Conservation (phyloP, 2,797 vertebrate species). For the Naso thynnoides region DNA sequence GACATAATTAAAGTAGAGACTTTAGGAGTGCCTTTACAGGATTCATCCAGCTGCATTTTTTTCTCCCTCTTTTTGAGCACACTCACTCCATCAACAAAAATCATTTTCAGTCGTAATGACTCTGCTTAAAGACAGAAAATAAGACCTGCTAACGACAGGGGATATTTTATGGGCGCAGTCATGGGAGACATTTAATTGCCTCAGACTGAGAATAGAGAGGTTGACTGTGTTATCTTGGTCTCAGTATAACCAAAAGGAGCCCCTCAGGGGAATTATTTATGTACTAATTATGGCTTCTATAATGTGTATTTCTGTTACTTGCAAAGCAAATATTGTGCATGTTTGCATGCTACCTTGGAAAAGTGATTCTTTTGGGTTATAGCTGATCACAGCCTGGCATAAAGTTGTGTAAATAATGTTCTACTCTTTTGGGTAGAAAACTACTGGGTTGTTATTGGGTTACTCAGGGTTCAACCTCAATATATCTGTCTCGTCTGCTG, state of each 20-base stretch:
- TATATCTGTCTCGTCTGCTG: neutral
- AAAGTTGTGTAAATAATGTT: constrained; percentile 8
- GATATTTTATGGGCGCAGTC: constrained; percentile 55
- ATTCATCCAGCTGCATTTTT: constrained; percentile 39
- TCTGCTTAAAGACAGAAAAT: constrained; percentile 53
- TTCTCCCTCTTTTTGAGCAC: constrained; percentile 9
- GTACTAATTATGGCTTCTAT: constrained; percentile 52
- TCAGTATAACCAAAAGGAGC: constrained; percentile 53
- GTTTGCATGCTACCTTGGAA: constrained; percentile 32
- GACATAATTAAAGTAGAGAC: constrained; percentile 77
- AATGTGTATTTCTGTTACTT: constrained; percentile 45
- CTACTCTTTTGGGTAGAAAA: constrained; percentile 1
- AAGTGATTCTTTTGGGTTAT: neutral
- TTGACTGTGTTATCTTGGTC: constrained; percentile 50
- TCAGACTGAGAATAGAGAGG: constrained; percentile 49
- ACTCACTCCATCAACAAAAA: constrained; percentile 56
- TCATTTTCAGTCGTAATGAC: constrained; percentile 45
- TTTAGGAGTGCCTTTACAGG: constrained; percentile 55
- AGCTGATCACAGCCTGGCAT: constrained; percentile 12
- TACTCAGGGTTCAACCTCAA: neutral
- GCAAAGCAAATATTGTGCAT: constrained; percentile 8
- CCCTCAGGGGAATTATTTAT: constrained; percentile 55
- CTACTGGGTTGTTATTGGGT: neutral
- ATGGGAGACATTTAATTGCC: constrained; percentile 55
- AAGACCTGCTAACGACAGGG: constrained; percentile 46